Evolutionary conservation across 2,113 vertebrate species (phyloP).

Genomic region (Ascaphus truei): DNA sequence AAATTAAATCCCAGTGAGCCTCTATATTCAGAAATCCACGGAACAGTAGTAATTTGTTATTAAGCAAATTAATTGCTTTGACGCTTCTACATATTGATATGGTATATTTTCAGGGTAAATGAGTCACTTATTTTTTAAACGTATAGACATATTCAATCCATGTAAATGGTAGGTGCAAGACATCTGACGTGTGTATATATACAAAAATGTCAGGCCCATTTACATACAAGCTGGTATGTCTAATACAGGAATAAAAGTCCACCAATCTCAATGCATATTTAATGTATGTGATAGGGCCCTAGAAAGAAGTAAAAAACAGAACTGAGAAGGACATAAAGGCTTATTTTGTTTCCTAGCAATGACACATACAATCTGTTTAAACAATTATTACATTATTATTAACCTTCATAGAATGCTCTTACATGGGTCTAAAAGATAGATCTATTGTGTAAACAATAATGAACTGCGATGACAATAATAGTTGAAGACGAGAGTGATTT

Average conservation of each 20-base stretch:
- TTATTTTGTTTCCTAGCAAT: neutral
- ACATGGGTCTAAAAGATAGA: neutral
- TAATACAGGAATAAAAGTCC: neutral
- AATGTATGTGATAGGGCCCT: neutral
- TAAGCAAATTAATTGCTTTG: slow-evolving; percentile 15
- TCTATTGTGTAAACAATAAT: slow-evolving; percentile 9
- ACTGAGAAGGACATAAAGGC: neutral
- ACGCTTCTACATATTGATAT: neutral
- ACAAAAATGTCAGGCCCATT: no score
- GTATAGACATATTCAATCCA: neutral
- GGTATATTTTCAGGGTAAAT: neutral
- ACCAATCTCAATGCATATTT: neutral
- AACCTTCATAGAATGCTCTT: neutral
- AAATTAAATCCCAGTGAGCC: slow-evolving; percentile 52
- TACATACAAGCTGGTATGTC: neutral
- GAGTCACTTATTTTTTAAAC: neutral
- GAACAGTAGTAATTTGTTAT: slow-evolving; percentile 50
- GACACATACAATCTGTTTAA: slow-evolving; percentile 7
- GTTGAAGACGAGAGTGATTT: no score
- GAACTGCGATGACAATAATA: neutral
- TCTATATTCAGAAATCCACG: slow-evolving; percentile 41
- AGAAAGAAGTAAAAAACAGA: no score
- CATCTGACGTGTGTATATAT: no score
- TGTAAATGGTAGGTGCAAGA: neutral
- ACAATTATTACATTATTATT: neutral